Percentiles rank a stretch among this genome's conserved stretches.
These are phyloP conservation scores for Atopsyche davidsoni DNA, from an alignment of 1,140 invertebrate genomes.

Conservation along the genomic window DNA sequence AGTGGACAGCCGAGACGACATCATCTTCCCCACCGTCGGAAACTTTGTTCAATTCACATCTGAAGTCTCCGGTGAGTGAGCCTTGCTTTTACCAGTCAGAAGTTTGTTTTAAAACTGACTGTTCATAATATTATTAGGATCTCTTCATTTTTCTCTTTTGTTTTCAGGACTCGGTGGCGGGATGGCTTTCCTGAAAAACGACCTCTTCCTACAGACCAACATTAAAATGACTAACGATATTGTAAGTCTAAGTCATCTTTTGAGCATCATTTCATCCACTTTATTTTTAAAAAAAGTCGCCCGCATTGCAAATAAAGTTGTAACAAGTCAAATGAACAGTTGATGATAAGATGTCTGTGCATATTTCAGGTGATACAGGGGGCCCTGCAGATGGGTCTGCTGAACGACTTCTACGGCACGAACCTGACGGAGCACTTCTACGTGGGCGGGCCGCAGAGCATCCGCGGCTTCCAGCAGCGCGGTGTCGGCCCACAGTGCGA, in stretches of 20 bases:
- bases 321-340: too few species aligned
- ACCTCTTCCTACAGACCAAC: constrained; percentile 73
- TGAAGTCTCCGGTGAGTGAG: constrained; percentile 61
- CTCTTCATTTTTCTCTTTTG: neutral
- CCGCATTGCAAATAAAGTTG: too few species aligned
- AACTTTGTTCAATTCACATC: constrained; percentile 60
- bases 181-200: constrained; percentile 79
- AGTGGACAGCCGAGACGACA: constrained; percentile 71
- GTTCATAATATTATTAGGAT: neutral
- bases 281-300: too few species aligned
- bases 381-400: constrained; percentile 61
- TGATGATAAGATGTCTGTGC: too few species aligned
- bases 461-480: constrained; percentile 76
- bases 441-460: constrained; percentile 75
- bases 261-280: too few species aligned
- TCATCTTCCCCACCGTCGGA: constrained; percentile 70
- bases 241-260: constrained; percentile 50
- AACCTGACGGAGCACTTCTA: constrained; percentile 77
- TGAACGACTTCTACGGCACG: constrained; percentile 58
- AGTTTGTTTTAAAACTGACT: neutral
- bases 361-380: constrained; percentile 71
- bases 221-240: constrained; percentile 57
- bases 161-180: constrained; percentile 72
- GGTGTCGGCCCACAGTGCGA: constrained; percentile 76
- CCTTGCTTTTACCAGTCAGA: neutral